Percentiles rank a stretch among this genome's conserved stretches.
Evolutionary conservation across 2,113 vertebrate genomes (phyloP).

Genomic region (Anoplopoma fimbria): DNA sequence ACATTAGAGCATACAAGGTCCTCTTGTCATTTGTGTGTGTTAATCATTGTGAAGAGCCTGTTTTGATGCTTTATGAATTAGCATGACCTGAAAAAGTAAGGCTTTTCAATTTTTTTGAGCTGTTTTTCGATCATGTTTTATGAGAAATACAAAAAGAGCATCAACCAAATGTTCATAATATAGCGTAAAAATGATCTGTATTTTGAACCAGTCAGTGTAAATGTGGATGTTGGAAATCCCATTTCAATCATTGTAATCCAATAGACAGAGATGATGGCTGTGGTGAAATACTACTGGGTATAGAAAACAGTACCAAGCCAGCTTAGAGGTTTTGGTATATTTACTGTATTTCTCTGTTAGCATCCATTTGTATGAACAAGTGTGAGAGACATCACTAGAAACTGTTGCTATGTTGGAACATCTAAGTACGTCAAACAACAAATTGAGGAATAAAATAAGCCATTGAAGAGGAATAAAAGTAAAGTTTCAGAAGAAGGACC

Average conservation of each 20-base stretch:
- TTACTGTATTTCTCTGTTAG: neutral
- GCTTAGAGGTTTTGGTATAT: neutral
- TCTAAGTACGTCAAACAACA: neutral
- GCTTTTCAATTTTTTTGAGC: neutral
- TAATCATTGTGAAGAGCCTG: neutral
- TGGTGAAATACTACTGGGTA: neutral
- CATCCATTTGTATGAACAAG: neutral
- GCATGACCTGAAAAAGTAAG: neutral
- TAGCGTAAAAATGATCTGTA: neutral
- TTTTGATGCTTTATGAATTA: conserved; percentile 3
- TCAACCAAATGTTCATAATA: neutral
- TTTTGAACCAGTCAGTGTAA: neutral
- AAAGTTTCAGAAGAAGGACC: neutral
- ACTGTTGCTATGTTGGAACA: neutral
- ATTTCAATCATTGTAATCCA: neutral
- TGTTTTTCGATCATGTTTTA: neutral
- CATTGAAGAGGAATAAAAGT: neutral
- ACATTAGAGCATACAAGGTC: conserved; percentile 13
- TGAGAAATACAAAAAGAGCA: neutral
- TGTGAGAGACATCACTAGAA: neutral
- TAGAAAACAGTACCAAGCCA: neutral
- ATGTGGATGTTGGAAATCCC: neutral
- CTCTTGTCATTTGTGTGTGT: neutral
- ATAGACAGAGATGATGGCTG: neutral
- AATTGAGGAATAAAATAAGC: neutral